These are phyloP conservation scores for Willowsia nigromaculata DNA, from an alignment of 2,888 invertebrate species.

Conservation along the genomic window DNA sequence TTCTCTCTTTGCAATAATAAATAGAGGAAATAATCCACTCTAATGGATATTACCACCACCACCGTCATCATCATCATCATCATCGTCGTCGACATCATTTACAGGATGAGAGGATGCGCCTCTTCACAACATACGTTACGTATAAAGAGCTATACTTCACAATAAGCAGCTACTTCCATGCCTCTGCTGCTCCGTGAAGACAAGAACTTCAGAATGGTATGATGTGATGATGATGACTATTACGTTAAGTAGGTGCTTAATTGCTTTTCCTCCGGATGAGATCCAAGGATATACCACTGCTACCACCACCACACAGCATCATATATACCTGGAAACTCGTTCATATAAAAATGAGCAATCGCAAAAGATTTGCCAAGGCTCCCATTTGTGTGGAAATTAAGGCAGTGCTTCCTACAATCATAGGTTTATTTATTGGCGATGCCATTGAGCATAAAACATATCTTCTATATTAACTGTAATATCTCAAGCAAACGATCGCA, in stretches of 20 bases:
- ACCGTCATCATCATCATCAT: background rate
- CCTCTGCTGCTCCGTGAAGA: background rate
- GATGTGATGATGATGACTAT: conserved; percentile 29
- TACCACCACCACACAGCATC: background rate
- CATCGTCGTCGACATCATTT: background rate
- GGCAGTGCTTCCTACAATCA: background rate
- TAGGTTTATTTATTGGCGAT: background rate
- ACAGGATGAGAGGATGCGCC: background rate
- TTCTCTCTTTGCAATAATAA: background rate
- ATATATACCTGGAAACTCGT: background rate
- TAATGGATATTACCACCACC: conserved; percentile 33
- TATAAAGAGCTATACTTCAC: background rate
- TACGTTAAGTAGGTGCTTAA: conserved; percentile 49
- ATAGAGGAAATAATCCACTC: conserved; percentile 40
- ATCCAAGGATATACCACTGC: background rate
- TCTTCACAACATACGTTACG: background rate
- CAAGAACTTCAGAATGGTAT: background rate
- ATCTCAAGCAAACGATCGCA: background rate
- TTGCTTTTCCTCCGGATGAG: conserved; percentile 45
- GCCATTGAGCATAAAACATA: background rate
- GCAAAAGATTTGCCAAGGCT: background rate
- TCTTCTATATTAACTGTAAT: background rate
- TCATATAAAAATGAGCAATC: background rate
- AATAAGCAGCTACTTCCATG: background rate
- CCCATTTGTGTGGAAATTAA: background rate